A percentile compares a stretch with the other conserved stretches of the same genome.
Evolutionary conservation across 2,113 vertebrate species (phyloP).

Genomic region (Ginglymostoma cirratum): DNA sequence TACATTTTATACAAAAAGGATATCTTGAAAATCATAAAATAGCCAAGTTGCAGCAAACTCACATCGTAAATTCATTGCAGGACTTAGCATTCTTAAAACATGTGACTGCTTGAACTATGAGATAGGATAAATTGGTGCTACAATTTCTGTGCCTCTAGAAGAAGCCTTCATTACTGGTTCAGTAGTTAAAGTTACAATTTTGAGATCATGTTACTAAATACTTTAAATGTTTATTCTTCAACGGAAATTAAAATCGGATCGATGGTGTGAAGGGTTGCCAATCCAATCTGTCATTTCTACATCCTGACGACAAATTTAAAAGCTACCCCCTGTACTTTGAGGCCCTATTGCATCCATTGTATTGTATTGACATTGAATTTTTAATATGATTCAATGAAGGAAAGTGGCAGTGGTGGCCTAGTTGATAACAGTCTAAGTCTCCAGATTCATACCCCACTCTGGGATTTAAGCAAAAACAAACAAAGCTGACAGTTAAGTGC

Average conservation of each 20-base stretch:
- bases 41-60: neutral
- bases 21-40: neutral
- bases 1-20: neutral
- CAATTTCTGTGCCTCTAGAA: neutral
- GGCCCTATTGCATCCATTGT: neutral
- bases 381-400: neutral
- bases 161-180: neutral
- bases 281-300: neutral
- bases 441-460: no score
- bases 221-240: neutral
- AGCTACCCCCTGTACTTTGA: neutral
- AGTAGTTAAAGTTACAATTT: conserved; percentile 14
- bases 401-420: no score
- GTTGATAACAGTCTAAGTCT: no score
- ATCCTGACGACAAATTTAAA: neutral
- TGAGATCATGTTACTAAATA: neutral
- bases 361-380: neutral
- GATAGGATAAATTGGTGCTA: neutral
- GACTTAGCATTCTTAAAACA: neutral
- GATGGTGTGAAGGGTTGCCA: neutral
- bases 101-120: neutral
- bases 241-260: neutral
- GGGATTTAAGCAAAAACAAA: no score
- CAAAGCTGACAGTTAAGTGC: no score
- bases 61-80: neutral